Evolutionary conservation across 2,888 invertebrate genomes (phyloP), one percentile per base, ranked within the genome.

Genomic region (Melinaea marsaeus): DNA sequence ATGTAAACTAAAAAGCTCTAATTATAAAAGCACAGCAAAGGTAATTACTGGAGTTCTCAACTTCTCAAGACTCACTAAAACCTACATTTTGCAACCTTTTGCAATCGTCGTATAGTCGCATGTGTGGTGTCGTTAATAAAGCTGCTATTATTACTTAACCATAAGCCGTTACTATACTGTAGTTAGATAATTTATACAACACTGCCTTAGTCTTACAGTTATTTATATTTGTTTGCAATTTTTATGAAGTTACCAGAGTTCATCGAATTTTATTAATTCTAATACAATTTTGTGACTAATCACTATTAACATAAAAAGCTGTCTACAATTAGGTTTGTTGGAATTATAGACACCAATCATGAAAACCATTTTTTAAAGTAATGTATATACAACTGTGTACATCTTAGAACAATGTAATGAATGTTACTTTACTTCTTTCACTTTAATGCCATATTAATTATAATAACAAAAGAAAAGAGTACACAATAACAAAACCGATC

Each of bases 381-480:
- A 7, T 48, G 22, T 48, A 48, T 48, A 6, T 48, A 48, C 48
- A 48, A 22, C 3, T 48, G 48, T 48, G 48, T 48, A 48, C 48
- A 22, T 4, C n/a, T 11, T 13, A 22, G 7, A 48, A 13, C 22
- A 7, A 48, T n/a, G 1, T 6, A 22, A 48, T 2, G 13, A 48
- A 13, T 22, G 4, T n/a, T 48, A 48, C 22, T 13, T 48, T 13
- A 22, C 32, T 32, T 32, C 57, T 54, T 60, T 58, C 45, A 64
- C 47, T n/a, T 46, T 61, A 63, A 48, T 46, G 60, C 51, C 46
- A 63, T 33, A 45, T 65, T 65, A 65, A 68, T 70, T 55, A 71
- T 34, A 35, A 61, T 46, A 62, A 84, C 72, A 74, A 86, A 79
- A 71, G 75, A 78, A 66, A 84, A 79, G 73, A 83, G 78, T 80